Base-by-base conservation (phyloP, 2,797 vertebrate genomes). In the Clarias pachynema region DNA sequence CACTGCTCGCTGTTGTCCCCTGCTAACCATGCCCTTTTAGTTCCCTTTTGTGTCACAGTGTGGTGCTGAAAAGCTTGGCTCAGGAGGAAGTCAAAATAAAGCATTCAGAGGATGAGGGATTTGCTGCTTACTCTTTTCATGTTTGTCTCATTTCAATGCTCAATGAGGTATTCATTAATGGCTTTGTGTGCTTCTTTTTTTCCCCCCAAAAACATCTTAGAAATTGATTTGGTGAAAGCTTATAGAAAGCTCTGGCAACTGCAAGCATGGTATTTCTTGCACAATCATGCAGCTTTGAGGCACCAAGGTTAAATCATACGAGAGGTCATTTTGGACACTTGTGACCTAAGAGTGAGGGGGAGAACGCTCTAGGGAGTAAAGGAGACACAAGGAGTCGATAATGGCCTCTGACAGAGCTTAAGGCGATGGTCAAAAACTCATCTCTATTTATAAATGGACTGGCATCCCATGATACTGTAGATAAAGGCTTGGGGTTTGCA, bases 21-120 rank as follows among this genome's bases (percentile, higher is more conserved):
- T 63, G 56, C 59, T 65, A 84, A 84, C 18, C 14, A 0, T 77
- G 60, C 44, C 70, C 75, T 79, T 78, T 84, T 70, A 60, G 59
- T 60, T 60, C 31, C 63, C 31, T n/a, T 79, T 69, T 78, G 65
- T 70, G 74, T 79, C 77, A 60, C 75, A 72, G 49, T 29, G 77
- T 78, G 83, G 20, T 79, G 75, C 68, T 60, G 5, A 69, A 66
- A 77, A 78, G 31, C 83, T 65, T 75, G 74, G 63, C 34, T 40
- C 2, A 16, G 60, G 7, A 57, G 74, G 15, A 79, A 84, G 63
- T 56, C 83, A 68, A 34, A 84, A 72, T 60, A 62, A 72, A 75
- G 63, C 34, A 2, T 22, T 44, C 18, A 72, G 34, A 70, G 12
- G 6, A 29, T 53, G 49, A 69, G 5, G 4, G 63, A 20, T 10